Evolutionary conservation across 2,888 invertebrate genomes (phyloP), one percentile per base, ranked within the genome.

Genomic region (Clitarchus hookeri): DNA sequence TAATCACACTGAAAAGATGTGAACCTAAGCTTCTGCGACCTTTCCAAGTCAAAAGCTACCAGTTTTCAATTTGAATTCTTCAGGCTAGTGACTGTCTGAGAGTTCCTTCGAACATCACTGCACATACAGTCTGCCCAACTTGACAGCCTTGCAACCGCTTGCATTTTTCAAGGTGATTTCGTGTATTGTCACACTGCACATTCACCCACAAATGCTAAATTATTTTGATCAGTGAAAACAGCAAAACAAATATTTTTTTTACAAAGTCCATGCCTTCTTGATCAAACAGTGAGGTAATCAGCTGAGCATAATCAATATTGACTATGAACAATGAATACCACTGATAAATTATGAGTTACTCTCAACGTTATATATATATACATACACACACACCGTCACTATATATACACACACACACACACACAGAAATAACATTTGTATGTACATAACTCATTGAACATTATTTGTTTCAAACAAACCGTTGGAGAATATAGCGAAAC

Each of bases 251-350:
- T 53, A 4, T 53, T 53, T 53, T 53, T 53, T 53, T 53, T 53
- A 16, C 8, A 65, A 65, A n/a, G 65, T 65, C 65, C 19, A 65
- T 23, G 65, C 65, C n/a, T 65, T n/a, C 65, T 65, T n/a, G 65
- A 65, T 23, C 65, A n/a, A 65, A 65, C 65, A 65, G 19, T 53
- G 12, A 53, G 6, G 53, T 65, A 65, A 65, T 65, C 65, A 19
- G n/a, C 65, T n/a, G 65, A n/a, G n/a, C 65, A 65, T 65, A 65
- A 65, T 65, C 65, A 65, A n/a, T 65, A 0, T 11, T 65, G 65
- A 65, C 65, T 65, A 65, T 65, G 65, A 65, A 65, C 65, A n/a
- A 65, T 23, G 65, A n/a, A 65, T 65, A 65, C 65, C 65, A 65
- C 23, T 65, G 65, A 65, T 65, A 23, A 65, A 65, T 65, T 65